These are phyloP conservation scores for Agrotis clavis DNA, from an alignment of 2,888 invertebrate species.

Conservation along the genomic window DNA sequence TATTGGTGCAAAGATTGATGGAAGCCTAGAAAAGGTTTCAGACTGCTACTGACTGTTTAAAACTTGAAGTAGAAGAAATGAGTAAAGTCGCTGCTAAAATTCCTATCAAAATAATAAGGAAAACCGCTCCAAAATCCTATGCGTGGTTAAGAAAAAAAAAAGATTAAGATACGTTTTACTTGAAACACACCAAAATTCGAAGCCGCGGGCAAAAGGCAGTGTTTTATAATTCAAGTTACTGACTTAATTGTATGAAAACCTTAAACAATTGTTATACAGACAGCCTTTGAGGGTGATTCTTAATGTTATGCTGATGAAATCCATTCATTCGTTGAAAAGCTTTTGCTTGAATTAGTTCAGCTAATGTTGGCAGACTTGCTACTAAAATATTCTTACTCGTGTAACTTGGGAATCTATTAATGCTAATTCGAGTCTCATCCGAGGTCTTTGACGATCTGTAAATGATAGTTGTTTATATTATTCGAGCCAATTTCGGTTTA, in stretches of 20 bases:
- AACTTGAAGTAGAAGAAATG: no score
- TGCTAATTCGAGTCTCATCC: background rate
- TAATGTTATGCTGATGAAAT: constrained; percentile 43
- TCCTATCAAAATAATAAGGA: no score
- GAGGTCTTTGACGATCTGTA: background rate
- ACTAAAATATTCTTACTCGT: constrained; percentile 35
- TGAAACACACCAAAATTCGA: no score
- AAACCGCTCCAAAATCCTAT: no score
- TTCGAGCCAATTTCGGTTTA: no score
- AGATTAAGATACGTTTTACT: no score
- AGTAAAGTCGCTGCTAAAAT: no score
- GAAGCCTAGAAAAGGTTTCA: no score
- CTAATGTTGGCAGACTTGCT: constrained; percentile 21
- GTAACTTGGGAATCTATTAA: constrained; percentile 27
- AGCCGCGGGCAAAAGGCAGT: background rate
- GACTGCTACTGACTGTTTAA: no score
- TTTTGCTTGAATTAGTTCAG: constrained; percentile 37
- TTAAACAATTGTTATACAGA: constrained; percentile 16
- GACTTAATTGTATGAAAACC: constrained; percentile 12
- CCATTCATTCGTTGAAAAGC: constrained; percentile 20
- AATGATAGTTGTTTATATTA: background rate
- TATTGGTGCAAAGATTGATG: no score
- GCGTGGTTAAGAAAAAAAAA: no score
- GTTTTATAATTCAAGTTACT: constrained; percentile 12
- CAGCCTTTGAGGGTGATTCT: constrained; percentile 8